Conservation (phyloP, 37 sponge, comb jelly and placozoan genomes). For the Hormiphora californensis region DNA sequence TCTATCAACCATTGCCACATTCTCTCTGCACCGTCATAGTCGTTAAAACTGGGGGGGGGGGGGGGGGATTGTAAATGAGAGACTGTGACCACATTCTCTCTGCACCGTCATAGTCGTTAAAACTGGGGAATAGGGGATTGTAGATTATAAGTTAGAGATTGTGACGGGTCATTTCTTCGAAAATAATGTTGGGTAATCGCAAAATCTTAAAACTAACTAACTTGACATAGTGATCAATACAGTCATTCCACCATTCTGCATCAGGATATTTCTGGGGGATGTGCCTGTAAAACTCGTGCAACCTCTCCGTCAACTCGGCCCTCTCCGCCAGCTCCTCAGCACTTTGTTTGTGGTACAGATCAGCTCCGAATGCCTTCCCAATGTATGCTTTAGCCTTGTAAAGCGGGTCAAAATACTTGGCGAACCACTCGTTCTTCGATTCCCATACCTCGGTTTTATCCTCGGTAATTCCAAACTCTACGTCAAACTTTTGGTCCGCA, state of each 20-base stretch:
- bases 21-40: slow-evolving; percentile 17
- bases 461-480: slow-evolving; percentile 37
- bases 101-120: slow-evolving; percentile 41
- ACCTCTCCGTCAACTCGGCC: slow-evolving; percentile 11
- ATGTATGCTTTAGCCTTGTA: slow-evolving; percentile 13
- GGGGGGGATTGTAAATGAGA: background rate
- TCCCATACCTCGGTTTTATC: background rate
- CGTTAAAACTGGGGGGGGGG: slow-evolving; percentile 13
- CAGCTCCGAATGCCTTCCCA: background rate
- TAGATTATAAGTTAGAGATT: background rate
- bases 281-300: slow-evolving; percentile 26
- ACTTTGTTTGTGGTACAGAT: background rate
- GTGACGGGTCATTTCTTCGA: too few species aligned
- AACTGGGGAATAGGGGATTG: background rate
- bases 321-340: slow-evolving; percentile 8
- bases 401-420: background rate
- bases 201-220: background rate
- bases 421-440: background rate
- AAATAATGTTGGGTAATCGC: too few species aligned
- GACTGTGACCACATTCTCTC: slow-evolving; percentile 1
- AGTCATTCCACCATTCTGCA: slow-evolving; percentile 27
- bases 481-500: slow-evolving; percentile 27
- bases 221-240: slow-evolving; percentile 41
- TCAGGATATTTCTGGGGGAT: slow-evolving; percentile 39
- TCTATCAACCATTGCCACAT: slow-evolving; percentile 38